These are phyloP conservation scores for Neolamprologus toae DNA, from an alignment of 2,113 vertebrate genomes.

Conservation along the genomic window DNA sequence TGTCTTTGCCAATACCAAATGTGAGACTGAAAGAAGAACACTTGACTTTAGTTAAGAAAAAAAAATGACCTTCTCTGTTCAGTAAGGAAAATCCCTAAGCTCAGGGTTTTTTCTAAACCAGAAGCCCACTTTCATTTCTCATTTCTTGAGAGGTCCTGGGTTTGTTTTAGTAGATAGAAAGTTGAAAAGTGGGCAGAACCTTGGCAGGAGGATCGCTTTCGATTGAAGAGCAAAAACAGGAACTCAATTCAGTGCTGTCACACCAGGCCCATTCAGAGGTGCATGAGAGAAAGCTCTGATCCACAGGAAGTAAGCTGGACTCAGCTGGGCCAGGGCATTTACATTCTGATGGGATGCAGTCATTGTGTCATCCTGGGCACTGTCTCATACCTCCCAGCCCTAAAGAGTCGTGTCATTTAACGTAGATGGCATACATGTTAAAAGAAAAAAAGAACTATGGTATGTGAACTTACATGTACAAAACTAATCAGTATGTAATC, in stretches of 20 bases:
- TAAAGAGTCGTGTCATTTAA: neutral
- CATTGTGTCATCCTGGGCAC: conserved; percentile 26
- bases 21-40: neutral
- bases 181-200: conserved; percentile 18
- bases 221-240: conserved; percentile 56
- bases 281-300: conserved; percentile 47
- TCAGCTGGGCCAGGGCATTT: conserved; percentile 48
- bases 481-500: neutral
- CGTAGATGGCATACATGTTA: neutral
- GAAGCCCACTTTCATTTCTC: conserved; percentile 34
- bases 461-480: neutral
- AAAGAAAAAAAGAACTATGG: neutral
- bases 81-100: neutral
- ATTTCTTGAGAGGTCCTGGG: neutral
- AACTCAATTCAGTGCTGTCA: conserved; percentile 48
- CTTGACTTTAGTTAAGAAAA: neutral
- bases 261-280: conserved; percentile 50
- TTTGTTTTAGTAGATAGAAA: neutral
- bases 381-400: neutral
- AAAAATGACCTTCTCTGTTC: neutral
- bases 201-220: conserved; percentile 35
- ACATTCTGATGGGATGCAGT: conserved; percentile 53
- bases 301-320: conserved; percentile 40
- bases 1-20: neutral
- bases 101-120: neutral